These are phyloP conservation scores for Drosophila lini DNA, from an alignment of 1,140 invertebrate species.

Conservation along the genomic window DNA sequence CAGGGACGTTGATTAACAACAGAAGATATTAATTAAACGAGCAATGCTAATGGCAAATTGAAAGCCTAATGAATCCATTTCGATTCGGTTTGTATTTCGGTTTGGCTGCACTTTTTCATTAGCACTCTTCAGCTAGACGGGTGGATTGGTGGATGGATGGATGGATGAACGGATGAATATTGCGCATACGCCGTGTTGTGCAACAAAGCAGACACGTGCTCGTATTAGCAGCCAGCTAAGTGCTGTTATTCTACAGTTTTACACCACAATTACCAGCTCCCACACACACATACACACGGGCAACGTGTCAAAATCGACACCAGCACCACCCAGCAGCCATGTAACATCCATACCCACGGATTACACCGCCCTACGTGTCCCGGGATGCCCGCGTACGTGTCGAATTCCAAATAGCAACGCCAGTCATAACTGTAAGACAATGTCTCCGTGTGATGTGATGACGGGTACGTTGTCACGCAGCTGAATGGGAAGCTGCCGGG, in stretches of 20 bases:
- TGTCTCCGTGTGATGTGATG: slow-evolving; percentile 57
- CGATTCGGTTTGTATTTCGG: slow-evolving; percentile 8
- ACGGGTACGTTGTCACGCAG: slow-evolving; percentile 47
- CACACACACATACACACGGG: slow-evolving; percentile 18
- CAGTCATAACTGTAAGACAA: slow-evolving; percentile 79
- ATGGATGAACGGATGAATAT: slow-evolving; percentile 4
- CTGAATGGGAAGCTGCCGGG: slow-evolving; percentile 19
- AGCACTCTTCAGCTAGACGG: neutral
- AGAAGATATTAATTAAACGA: slow-evolving; percentile 34
- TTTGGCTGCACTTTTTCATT: slow-evolving; percentile 30
- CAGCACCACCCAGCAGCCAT: neutral
- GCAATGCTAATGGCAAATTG: slow-evolving; percentile 34
- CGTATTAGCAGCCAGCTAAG: slow-evolving; percentile 75
- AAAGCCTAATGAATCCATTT: slow-evolving; percentile 27
- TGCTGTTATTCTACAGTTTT: slow-evolving; percentile 80
- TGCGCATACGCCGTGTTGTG: slow-evolving; percentile 48
- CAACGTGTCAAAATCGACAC: slow-evolving; percentile 59
- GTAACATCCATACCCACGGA: slow-evolving; percentile 15
- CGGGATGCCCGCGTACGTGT: slow-evolving; percentile 60
- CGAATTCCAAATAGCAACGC: slow-evolving; percentile 75
- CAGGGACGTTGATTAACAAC: slow-evolving; percentile 30
- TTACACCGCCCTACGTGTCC: slow-evolving; percentile 62
- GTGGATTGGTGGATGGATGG: neutral
- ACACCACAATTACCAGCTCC: slow-evolving; percentile 75
- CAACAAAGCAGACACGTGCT: slow-evolving; percentile 66